These are phyloP conservation scores for Nomada flava DNA, from an alignment of 2,888 invertebrate genomes.

Conservation along the genomic window DNA sequence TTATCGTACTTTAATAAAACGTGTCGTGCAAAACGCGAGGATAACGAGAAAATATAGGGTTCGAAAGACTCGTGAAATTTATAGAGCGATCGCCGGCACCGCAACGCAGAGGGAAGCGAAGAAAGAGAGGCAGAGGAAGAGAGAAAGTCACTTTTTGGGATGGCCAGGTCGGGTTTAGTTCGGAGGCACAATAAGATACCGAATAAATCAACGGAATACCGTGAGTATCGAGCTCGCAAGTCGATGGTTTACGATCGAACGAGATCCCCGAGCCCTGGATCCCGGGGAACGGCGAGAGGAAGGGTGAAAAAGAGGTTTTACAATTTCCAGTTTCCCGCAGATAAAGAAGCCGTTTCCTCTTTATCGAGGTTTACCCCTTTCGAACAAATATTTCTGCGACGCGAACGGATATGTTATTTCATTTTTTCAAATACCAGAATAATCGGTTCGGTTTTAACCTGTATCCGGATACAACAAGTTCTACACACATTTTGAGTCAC, in stretches of 20 bases:
- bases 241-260: slow-evolving; percentile 57
- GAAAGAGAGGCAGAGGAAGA: slow-evolving; percentile 6
- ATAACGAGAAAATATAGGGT: slow-evolving; percentile 76
- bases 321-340: slow-evolving; percentile 5
- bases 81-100: slow-evolving; percentile 70
- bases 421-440: no score
- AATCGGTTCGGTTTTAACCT: no score
- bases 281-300: background rate
- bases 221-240: slow-evolving; percentile 50
- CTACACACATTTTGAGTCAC: no score
- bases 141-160: slow-evolving; percentile 65
- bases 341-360: background rate
- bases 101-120: background rate
- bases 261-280: slow-evolving; percentile 26
- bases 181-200: slow-evolving; percentile 68
- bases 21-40: slow-evolving; percentile 75
- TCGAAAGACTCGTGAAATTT: slow-evolving; percentile 74
- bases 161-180: slow-evolving; percentile 60
- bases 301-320: background rate
- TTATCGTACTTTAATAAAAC: slow-evolving; percentile 76
- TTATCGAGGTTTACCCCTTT: background rate
- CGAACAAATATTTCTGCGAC: no score
- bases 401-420: no score
- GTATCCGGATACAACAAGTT: no score
- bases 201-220: slow-evolving; percentile 72